Evolutionary conservation across 2,113 vertebrate genomes (phyloP), one percentile per base, ranked within the genome.

Genomic region (Phocoena sinus): DNA sequence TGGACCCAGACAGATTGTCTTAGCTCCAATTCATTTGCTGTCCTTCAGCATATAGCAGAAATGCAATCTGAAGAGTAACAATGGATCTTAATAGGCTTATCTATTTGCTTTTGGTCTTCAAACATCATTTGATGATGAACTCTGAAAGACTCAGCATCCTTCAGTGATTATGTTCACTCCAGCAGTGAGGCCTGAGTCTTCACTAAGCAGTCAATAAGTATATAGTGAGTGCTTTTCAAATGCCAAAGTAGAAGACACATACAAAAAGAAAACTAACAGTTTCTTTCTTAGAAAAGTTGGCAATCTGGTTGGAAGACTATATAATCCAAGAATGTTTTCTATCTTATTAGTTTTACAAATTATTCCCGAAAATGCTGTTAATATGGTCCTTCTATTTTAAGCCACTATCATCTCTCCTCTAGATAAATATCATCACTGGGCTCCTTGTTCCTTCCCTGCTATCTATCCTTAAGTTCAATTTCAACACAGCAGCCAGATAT

Each of bases 271-370:
- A 84, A 31, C 41, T 85, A 77, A 77, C 25, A 28, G 41, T 86
- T 96, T 63, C 31, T 80, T 74, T 82, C 56, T 76, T 81, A 93
- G 79, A 76, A 68, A 95, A 81, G 62, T 5, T 82, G 81, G 83
- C n/a, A 87, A 20, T 88, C 28, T 85, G 56, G 23, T 74, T 96
- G 56, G 17, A 87, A 67, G 50, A 84, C 9, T 17, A 41, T 26
- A 81, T 15, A 88, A 88, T 83, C 76, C 38, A 88, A 83, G 31
- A 85, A 68, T 74, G 15, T 74, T 96, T 93, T 95, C 50, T 87
- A 33, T 36, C 70, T 91, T 89, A 62, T 68, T 68, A 44, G 53
- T 26, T 94, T 50, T 70, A 89, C 21, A 96, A 60, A 84, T 88
- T 80, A 92, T 85, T 95, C 62, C 60, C 85, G 86, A 70, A 94